These are phyloP conservation scores for Stegana nigrithorax DNA, from an alignment of 2,888 invertebrate genomes.

Conservation along the genomic window DNA sequence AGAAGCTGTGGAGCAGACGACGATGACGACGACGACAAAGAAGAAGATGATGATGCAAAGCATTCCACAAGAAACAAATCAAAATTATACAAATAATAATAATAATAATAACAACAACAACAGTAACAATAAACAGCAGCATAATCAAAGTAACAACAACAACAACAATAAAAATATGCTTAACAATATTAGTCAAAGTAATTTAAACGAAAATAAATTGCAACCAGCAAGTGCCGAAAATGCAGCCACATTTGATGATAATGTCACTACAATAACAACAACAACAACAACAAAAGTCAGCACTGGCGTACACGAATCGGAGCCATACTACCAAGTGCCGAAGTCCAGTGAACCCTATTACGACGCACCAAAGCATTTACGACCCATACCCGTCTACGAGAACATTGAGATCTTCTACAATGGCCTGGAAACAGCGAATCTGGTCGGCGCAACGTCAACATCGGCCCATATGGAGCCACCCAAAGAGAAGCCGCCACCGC, in stretches of 20 bases:
- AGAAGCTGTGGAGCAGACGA: conserved; percentile 40
- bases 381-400: conserved; percentile 73
- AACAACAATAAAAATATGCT: conserved; percentile 28
- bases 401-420: conserved; percentile 73
- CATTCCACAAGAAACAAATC: conserved; percentile 50
- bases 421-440: conserved; percentile 41
- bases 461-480: conserved; percentile 75
- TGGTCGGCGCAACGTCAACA: conserved; percentile 29
- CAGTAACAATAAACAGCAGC: conserved; percentile 35
- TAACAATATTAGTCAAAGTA: conserved; percentile 9
- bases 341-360: conserved; percentile 67
- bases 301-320: conserved; percentile 40
- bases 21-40: conserved; percentile 27
- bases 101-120: conserved; percentile 17
- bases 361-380: conserved; percentile 67
- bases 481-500: conserved; percentile 88
- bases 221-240: background rate
- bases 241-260: too few species aligned
- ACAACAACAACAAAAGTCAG: conserved; percentile 13
- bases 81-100: conserved; percentile 44
- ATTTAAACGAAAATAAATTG: conserved; percentile 1
- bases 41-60: conserved; percentile 46
- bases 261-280: conserved; percentile 27
- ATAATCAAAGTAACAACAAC: conserved; percentile 31
- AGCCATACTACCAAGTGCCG: conserved; percentile 68